Conservation (phyloP, 2,797 vertebrate species). For the Peromyscus aztecus region DNA sequence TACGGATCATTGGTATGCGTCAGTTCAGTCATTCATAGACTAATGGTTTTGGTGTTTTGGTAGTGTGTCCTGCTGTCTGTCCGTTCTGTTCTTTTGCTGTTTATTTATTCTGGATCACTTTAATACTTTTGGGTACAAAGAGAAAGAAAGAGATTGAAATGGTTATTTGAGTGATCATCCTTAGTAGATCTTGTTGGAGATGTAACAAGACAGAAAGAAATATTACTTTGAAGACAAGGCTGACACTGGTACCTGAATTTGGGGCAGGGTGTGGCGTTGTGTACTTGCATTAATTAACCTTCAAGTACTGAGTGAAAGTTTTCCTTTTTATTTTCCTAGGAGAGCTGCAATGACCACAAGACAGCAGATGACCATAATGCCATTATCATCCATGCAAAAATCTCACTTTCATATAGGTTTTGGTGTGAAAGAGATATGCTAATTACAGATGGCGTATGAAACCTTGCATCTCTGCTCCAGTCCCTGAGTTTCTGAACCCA, state of each 20-base stretch:
- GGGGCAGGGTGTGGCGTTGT: background rate
- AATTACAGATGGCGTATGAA: background rate
- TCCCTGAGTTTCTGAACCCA: background rate
- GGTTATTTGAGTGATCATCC: background rate
- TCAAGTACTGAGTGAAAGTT: background rate
- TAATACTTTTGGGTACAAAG: constrained; percentile 8
- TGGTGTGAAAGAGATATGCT: background rate
- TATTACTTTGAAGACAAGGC: background rate
- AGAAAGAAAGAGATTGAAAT: background rate
- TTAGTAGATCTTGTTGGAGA: background rate
- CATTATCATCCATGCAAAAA: background rate
- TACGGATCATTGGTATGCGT: background rate
- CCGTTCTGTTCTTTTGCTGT: background rate
- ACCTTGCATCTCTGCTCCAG: background rate
- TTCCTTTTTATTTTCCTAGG: background rate
- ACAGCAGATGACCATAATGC: background rate
- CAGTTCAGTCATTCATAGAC: background rate
- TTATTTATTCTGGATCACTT: background rate
- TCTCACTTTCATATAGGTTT: background rate
- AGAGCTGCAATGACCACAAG: background rate
- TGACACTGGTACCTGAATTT: background rate
- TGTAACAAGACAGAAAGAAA: background rate
- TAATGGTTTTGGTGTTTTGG: background rate
- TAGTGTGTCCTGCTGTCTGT: background rate
- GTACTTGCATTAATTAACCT: background rate